phyloP scores from a whole-genome alignment of 2,113 vertebrate genomes.

The Cettia cetti region DNA sequence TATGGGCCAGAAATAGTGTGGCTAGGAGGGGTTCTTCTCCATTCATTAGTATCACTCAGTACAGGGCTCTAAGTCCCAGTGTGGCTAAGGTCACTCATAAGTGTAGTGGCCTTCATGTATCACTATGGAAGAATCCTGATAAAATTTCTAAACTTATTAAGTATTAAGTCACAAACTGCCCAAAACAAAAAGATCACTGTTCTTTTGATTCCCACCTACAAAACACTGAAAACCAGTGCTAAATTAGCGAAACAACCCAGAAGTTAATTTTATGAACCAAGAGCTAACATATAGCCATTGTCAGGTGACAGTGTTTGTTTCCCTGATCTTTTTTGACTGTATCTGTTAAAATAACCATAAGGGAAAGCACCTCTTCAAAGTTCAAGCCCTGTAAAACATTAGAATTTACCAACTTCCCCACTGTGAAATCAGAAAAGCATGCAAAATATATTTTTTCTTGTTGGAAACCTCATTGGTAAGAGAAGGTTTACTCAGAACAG shows the following conservation, averaged over 20 bases:
- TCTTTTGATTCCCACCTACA: neutral
- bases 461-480: neutral
- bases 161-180: neutral
- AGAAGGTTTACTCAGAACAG: neutral
- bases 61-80: neutral
- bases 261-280: neutral
- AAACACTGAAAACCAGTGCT: neutral
- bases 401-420: neutral
- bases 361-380: neutral
- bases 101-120: rapidly evolving
- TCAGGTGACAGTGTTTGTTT: rapidly evolving
- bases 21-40: neutral
- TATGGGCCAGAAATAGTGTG: rapidly evolving
- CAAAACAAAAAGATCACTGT: neutral
- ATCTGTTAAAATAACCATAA: neutral
- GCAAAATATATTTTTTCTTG: neutral
- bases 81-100: neutral
- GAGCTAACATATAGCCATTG: neutral
- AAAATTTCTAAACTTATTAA: neutral
- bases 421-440: neutral
- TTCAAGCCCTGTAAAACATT: neutral
- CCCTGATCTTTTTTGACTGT: neutral
- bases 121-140: neutral
- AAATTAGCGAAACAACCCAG: neutral
- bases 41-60: neutral